Conservation (phyloP, 2,888 invertebrate species). For the Lissonota sp. region DNA sequence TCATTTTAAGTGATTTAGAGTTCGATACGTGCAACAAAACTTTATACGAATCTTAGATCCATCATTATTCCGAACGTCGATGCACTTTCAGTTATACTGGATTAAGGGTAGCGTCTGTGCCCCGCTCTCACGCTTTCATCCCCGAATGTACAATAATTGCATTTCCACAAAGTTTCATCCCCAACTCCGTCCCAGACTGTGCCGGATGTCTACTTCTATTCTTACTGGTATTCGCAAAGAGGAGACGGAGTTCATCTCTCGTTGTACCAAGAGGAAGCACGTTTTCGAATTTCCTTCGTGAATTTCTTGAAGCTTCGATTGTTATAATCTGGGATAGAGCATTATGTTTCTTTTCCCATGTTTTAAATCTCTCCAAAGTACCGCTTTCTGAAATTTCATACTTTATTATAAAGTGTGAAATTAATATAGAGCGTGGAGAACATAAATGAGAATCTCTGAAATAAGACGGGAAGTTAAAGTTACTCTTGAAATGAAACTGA, state of each 20-base stretch:
- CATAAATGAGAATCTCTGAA: too few relatives aligned
- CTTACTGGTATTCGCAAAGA: conserved; percentile 39
- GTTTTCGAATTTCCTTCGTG: background rate
- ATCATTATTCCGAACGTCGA: too few relatives aligned
- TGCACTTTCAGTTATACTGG: background rate
- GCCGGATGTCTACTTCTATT: conserved; percentile 43
- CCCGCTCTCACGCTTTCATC: background rate
- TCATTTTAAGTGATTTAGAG: too few relatives aligned
- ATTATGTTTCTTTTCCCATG: background rate
- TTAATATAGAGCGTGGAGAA: too few relatives aligned
- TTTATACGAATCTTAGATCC: too few relatives aligned
- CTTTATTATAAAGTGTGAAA: too few relatives aligned
- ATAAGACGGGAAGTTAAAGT: too few relatives aligned
- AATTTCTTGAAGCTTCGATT: background rate
- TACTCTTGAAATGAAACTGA: too few relatives aligned
- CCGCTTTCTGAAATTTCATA: too few relatives aligned
- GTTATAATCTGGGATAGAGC: background rate
- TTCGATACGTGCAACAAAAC: too few relatives aligned
- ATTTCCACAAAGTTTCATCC: conserved; percentile 42
- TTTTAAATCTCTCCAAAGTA: background rate
- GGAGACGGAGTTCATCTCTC: background rate
- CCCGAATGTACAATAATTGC: conserved; percentile 30
- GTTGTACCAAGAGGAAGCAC: background rate
- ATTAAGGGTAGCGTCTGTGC: background rate
- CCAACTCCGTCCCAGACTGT: background rate